Percentiles rank a stretch among this genome's conserved stretches.
Evolutionary conservation across 1,140 invertebrate species (phyloP).

Genomic region (Papilio aristodemus): DNA sequence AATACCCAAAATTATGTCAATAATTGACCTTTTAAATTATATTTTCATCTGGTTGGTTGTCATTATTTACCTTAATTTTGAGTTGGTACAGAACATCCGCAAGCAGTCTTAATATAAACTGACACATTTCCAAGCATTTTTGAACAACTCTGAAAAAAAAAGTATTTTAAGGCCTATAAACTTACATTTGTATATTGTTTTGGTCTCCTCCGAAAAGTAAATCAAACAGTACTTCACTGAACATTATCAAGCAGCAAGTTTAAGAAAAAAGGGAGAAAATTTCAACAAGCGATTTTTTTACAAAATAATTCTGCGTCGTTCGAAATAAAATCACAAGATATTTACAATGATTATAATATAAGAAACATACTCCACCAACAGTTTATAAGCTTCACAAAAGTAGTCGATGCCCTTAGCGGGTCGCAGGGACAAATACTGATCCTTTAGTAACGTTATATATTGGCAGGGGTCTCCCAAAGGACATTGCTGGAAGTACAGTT

Average conservation of each 20-base stretch:
- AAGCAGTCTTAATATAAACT: conserved; percentile 28
- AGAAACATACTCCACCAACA: conserved; percentile 38
- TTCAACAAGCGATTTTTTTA: too few species aligned
- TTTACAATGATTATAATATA: background rate
- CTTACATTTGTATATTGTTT: too few species aligned
- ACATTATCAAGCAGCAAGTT: too few species aligned
- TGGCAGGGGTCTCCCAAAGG: conserved; percentile 45
- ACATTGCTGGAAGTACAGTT: conserved; percentile 43
- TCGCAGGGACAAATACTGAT: too few species aligned
- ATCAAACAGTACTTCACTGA: too few species aligned
- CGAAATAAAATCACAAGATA: too few species aligned
- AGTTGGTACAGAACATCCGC: conserved; percentile 38
- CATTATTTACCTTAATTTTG: conserved; percentile 41
- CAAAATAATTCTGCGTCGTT: too few species aligned
- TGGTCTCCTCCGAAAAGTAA: too few species aligned
- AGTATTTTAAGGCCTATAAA: too few species aligned
- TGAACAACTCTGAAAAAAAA: conserved; percentile 35
- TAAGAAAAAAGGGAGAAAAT: too few species aligned
- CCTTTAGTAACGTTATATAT: conserved; percentile 1
- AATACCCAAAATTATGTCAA: too few species aligned
- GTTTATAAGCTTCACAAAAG: conserved; percentile 43
- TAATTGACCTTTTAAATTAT: background rate
- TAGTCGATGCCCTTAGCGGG: conserved; percentile 7
- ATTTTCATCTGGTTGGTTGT: background rate
- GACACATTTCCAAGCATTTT: conserved; percentile 31